Conservation (phyloP, 2,888 invertebrate genomes). For the Tipula unca region DNA sequence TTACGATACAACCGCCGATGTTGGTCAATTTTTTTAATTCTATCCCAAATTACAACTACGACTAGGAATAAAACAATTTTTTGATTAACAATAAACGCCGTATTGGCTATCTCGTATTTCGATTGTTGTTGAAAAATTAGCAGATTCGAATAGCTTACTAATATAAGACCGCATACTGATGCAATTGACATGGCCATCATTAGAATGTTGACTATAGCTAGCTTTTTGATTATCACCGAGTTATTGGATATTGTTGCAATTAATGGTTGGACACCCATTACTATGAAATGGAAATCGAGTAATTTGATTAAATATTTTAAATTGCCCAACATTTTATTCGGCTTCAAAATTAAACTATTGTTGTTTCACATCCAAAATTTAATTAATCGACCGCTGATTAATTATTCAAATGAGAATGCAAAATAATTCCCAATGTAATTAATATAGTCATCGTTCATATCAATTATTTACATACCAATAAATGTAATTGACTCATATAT, state of each 20-base stretch:
- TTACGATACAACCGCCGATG: not conserved
- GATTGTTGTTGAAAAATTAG: not conserved
- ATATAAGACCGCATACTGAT: not conserved
- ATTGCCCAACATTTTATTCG: not conserved
- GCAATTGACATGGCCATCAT: not conserved
- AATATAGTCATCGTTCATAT: too few relatives aligned
- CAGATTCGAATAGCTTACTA: not conserved
- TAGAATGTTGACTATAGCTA: not conserved
- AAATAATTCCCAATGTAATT: too few relatives aligned
- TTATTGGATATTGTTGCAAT: not conserved
- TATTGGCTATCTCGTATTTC: not conserved
- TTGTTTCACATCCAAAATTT: too few relatives aligned
- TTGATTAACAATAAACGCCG: not conserved
- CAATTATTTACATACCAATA: too few relatives aligned
- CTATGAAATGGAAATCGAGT: not conserved
- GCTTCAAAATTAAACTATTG: too few relatives aligned
- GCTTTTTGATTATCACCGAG: not conserved
- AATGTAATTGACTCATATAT: too few relatives aligned
- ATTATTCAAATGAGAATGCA: too few relatives aligned
- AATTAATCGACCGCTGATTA: too few relatives aligned
- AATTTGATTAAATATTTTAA: not conserved
- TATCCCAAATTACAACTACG: not conserved
- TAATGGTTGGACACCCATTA: not conserved
- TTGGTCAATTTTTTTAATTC: not conserved
- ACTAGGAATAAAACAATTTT: not conserved